Evolutionary conservation across 2,797 vertebrate genomes (phyloP).

Genomic region (Scyliorhinus canicula): DNA sequence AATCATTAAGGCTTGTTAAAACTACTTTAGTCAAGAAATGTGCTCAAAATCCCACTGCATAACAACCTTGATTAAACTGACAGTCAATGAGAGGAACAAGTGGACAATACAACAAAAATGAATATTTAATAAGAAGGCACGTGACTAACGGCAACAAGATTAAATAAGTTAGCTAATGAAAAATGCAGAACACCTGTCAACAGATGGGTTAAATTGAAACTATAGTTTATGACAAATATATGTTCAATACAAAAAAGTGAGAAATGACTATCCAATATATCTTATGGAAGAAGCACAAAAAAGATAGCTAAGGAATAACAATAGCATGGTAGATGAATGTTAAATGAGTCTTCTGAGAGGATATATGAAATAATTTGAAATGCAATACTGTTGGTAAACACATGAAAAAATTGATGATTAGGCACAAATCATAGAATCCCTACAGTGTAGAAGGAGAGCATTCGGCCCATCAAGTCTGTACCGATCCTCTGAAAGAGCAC

Average conservation of each 20-base stretch:
- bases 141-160: neutral
- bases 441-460: too few relatives aligned
- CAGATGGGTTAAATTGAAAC: neutral
- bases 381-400: neutral
- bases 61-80: neutral
- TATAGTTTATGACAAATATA: neutral
- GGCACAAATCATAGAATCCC: too few relatives aligned
- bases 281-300: neutral
- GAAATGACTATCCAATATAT: neutral
- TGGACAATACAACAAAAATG: neutral
- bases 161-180: neutral
- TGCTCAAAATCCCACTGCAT: neutral
- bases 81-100: neutral
- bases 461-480: too few relatives aligned
- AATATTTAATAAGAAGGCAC: neutral
- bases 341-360: neutral
- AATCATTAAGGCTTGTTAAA: neutral
- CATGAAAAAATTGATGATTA: neutral
- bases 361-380: neutral
- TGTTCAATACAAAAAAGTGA: neutral
- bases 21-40: neutral
- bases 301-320: neutral
- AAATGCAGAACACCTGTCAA: neutral
- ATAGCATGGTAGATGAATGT: neutral
- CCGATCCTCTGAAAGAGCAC: too few relatives aligned